phyloP scores from a whole-genome alignment of 2,797 vertebrate genomes.

The Erethizon dorsatum region DNA sequence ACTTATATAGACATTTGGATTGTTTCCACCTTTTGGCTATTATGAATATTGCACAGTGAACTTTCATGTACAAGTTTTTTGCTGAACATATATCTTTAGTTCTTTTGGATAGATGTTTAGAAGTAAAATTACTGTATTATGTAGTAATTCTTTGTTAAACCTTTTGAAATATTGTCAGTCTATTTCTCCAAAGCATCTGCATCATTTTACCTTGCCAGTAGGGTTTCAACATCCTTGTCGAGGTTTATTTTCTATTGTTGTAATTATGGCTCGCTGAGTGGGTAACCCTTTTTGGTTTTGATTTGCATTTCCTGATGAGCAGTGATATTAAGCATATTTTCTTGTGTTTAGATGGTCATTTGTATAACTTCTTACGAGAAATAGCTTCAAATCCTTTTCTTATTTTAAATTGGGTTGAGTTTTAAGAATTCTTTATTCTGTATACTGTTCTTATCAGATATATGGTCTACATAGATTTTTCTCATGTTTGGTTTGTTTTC shows the following conservation, averaged over 20 bases:
- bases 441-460: neutral
- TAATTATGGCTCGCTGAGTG: neutral
- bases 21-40: neutral
- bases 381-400: constrained; percentile 55
- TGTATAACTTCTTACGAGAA: constrained; percentile 45
- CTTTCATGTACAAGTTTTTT: neutral
- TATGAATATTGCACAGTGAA: neutral
- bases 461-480: constrained; percentile 39
- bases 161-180: constrained; percentile 19
- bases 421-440: constrained; percentile 41
- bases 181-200: constrained; percentile 18
- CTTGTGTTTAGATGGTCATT: constrained; percentile 32
- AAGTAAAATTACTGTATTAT: neutral
- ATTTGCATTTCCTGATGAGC: constrained; percentile 54
- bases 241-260: constrained; percentile 3
- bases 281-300: constrained; percentile 34
- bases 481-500: neutral
- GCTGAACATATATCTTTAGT: constrained; percentile 8
- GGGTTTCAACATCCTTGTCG: neutral
- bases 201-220: neutral
- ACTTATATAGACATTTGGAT: neutral
- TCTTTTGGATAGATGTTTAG: constrained; percentile 16
- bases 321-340: constrained; percentile 52
- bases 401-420: constrained; percentile 22
- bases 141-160: neutral